A percentile compares a stretch with the other conserved stretches of the same genome.
Conservation (phyloP, 2,113 vertebrate genomes). For the Apaloderma vittatum region DNA sequence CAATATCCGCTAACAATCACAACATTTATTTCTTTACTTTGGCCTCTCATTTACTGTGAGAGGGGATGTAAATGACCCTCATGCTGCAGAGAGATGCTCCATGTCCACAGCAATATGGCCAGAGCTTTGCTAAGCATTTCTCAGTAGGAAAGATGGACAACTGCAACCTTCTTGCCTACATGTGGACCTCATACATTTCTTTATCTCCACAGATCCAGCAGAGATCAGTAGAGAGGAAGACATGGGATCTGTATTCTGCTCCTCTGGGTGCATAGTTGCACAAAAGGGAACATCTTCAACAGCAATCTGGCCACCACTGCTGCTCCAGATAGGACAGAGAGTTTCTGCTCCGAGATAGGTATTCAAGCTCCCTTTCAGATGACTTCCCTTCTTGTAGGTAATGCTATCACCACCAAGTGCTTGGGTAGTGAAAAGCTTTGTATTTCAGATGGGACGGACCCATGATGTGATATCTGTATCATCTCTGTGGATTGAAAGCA, state of each 20-base stretch:
- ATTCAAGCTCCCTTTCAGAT: background rate
- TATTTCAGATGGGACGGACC: background rate
- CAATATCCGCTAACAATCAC: accelerated
- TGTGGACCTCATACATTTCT: background rate
- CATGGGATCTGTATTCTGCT: background rate
- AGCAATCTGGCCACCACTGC: background rate
- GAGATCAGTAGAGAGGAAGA: background rate
- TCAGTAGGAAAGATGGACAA: background rate
- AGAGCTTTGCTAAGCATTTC: background rate
- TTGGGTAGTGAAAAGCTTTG: background rate
- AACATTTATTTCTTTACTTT: background rate
- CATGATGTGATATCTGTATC: no score
- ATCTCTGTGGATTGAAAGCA: no score
- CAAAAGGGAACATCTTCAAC: background rate
- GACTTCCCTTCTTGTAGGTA: background rate
- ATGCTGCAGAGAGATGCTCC: background rate
- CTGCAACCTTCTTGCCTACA: background rate
- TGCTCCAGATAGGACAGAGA: background rate
- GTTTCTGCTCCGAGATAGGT: background rate
- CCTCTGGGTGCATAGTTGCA: accelerated
- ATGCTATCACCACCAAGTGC: background rate
- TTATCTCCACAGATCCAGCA: background rate
- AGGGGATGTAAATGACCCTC: background rate
- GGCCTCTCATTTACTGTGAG: background rate
- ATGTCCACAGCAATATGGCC: accelerated